phyloP scores from a whole-genome alignment of 2,797 vertebrate species.

The Rhodeus uyekii region DNA sequence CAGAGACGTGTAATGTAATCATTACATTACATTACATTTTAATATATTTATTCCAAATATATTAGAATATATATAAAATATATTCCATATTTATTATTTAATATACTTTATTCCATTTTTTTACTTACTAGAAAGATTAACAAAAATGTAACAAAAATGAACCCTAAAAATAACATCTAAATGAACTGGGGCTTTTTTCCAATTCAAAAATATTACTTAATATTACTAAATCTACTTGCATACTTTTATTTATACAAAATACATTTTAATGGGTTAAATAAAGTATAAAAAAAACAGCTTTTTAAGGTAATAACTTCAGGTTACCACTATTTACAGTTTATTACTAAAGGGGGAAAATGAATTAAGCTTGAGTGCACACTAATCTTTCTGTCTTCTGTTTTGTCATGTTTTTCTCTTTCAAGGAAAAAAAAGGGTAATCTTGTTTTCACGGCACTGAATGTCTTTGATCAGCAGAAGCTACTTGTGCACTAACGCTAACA shows the following conservation, averaged over 20 bases:
- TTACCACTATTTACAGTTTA: not conserved
- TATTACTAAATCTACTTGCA: not conserved
- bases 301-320: not conserved
- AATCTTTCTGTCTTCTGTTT: not conserved
- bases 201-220: not conserved
- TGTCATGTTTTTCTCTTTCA: not conserved
- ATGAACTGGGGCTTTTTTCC: not conserved
- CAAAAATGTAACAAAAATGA: too few relatives aligned
- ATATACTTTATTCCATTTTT: too few relatives aligned
- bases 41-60: too few relatives aligned
- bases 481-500: constrained; percentile 8
- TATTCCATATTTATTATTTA: too few relatives aligned
- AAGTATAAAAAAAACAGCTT: not conserved
- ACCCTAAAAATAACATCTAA: not conserved
- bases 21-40: too few relatives aligned
- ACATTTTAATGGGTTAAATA: not conserved
- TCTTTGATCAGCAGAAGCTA: constrained; percentile 34
- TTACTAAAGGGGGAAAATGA: not conserved
- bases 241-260: not conserved
- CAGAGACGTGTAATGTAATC: too few relatives aligned
- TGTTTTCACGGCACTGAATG: constrained; percentile 2
- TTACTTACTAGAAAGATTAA: too few relatives aligned
- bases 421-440: not conserved
- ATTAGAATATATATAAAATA: too few relatives aligned
- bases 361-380: not conserved